These are phyloP conservation scores for Nansenia antarctica DNA, from an alignment of 2,113 vertebrate genomes.

Conservation along the genomic window DNA sequence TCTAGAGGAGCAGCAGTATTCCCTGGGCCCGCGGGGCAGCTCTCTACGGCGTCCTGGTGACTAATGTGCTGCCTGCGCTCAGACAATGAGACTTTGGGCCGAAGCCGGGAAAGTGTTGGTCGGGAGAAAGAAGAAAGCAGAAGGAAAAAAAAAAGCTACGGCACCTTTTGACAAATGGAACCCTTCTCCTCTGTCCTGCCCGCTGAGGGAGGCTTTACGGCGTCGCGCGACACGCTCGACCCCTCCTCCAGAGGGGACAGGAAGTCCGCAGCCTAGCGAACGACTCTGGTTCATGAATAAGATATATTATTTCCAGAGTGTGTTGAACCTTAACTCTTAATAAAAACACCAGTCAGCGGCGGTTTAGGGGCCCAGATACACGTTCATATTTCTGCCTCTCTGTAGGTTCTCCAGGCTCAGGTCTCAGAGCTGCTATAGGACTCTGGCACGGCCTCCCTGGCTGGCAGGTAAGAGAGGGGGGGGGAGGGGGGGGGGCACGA, in stretches of 20 bases:
- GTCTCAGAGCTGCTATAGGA: slow-evolving; percentile 41
- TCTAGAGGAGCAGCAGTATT: slow-evolving; percentile 44
- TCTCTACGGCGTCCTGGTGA: slow-evolving; percentile 87
- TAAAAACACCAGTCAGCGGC: slow-evolving; percentile 70
- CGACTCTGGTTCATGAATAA: slow-evolving; percentile 74
- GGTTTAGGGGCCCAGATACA: slow-evolving; percentile 63
- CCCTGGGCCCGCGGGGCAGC: slow-evolving; percentile 77
- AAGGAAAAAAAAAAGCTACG: slow-evolving; percentile 80
- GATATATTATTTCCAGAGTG: slow-evolving; percentile 77
- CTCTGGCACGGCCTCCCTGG: slow-evolving; percentile 19
- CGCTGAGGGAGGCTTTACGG: slow-evolving; percentile 88
- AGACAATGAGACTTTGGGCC: slow-evolving; percentile 94
- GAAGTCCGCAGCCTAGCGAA: slow-evolving; percentile 50
- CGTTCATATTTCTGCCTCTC: slow-evolving; percentile 67
- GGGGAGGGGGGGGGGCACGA: too few relatives aligned
- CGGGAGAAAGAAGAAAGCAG: slow-evolving; percentile 77
- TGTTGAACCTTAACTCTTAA: slow-evolving; percentile 68
- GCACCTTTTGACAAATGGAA: slow-evolving; percentile 92
- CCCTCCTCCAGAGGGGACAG: slow-evolving; percentile 61
- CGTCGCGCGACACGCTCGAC: slow-evolving; percentile 60
- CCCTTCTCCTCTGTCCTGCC: slow-evolving; percentile 86
- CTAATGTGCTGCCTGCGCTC: slow-evolving; percentile 89
- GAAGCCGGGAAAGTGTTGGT: slow-evolving; percentile 65
- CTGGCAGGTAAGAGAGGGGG: slow-evolving; percentile 52
- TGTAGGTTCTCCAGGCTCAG: slow-evolving; percentile 53